Conservation (phyloP, 2,888 invertebrate genomes). For the Allacma fusca region DNA sequence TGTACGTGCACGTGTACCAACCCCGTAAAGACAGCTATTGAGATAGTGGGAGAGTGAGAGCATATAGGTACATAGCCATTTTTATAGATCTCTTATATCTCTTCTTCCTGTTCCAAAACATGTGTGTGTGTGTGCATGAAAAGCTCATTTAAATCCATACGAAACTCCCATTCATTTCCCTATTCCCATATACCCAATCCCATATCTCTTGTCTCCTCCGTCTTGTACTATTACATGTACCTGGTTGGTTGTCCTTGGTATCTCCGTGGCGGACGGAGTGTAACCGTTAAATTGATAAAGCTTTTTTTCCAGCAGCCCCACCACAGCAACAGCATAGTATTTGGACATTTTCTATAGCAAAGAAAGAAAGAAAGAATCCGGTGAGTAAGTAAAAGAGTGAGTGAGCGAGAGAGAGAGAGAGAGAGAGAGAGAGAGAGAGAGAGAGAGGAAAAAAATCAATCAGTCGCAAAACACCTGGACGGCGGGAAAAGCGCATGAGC, state of each 20-base stretch:
- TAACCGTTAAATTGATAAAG: conserved; percentile 2
- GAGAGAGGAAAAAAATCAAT: conserved; percentile 36
- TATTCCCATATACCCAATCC: too few relatives aligned
- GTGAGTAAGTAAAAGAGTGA: not conserved
- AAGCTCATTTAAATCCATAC: too few relatives aligned
- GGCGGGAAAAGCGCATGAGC: conserved; percentile 37
- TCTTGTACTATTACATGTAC: not conserved
- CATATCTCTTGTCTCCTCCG: not conserved
- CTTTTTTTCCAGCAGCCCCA: not conserved
- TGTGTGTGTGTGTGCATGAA: too few relatives aligned
- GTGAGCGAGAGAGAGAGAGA: not conserved
- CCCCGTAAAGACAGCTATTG: too few relatives aligned
- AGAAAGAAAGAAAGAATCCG: not conserved
- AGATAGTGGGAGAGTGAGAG: too few relatives aligned
- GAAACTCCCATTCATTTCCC: too few relatives aligned
- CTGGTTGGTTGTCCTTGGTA: not conserved
- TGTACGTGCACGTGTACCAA: too few relatives aligned
- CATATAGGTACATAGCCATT: too few relatives aligned
- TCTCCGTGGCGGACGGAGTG: not conserved
- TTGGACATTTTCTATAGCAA: not conserved
- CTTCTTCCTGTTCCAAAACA: too few relatives aligned
- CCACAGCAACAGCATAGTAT: not conserved
- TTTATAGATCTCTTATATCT: too few relatives aligned
- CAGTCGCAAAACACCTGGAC: conserved; percentile 38
- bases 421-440: not conserved